Conservation (phyloP, 2,797 vertebrate species). For the Notoglanidium macrostoma region DNA sequence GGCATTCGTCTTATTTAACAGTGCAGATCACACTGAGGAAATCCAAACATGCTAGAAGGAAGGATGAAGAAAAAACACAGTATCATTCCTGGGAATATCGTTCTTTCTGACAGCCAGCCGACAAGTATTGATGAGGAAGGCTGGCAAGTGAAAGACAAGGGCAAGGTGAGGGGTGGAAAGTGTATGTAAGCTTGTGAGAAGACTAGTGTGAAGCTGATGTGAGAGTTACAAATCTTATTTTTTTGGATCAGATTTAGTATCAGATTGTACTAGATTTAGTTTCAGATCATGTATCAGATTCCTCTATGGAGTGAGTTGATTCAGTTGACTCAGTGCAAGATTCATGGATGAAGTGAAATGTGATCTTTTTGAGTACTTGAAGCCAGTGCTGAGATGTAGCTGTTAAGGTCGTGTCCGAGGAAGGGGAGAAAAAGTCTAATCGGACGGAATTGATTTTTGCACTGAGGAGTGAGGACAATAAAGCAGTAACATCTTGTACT, state of each 20-base stretch:
- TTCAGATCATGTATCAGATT: background rate
- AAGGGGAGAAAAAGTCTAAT: slow-evolving; percentile 12
- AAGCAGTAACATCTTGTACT: background rate
- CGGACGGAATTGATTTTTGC: background rate
- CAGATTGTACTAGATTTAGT: background rate
- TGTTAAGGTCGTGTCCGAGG: background rate
- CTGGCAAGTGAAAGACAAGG: slow-evolving; percentile 42
- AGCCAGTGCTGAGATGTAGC: slow-evolving; percentile 32
- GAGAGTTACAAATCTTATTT: slow-evolving; percentile 51
- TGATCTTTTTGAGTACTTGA: slow-evolving; percentile 34
- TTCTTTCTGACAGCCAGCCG: slow-evolving; percentile 59
- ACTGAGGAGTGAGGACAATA: background rate
- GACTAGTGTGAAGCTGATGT: background rate
- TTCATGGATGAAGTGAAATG: slow-evolving; percentile 40
- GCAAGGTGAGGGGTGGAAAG: slow-evolving; percentile 39
- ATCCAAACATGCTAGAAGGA: slow-evolving; percentile 62
- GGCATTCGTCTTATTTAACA: slow-evolving; percentile 66
- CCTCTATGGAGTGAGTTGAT: slow-evolving; percentile 19
- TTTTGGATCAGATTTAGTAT: slow-evolving; percentile 33
- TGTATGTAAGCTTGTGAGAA: slow-evolving; percentile 22
- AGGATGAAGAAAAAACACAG: slow-evolving; percentile 40
- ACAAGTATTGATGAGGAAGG: slow-evolving; percentile 59
- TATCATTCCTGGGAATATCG: slow-evolving; percentile 60
- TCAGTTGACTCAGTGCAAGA: slow-evolving; percentile 23
- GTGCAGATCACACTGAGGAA: slow-evolving; percentile 64